Conservation (phyloP, 1,140 invertebrate genomes). For the Lasioglossum albipes region DNA sequence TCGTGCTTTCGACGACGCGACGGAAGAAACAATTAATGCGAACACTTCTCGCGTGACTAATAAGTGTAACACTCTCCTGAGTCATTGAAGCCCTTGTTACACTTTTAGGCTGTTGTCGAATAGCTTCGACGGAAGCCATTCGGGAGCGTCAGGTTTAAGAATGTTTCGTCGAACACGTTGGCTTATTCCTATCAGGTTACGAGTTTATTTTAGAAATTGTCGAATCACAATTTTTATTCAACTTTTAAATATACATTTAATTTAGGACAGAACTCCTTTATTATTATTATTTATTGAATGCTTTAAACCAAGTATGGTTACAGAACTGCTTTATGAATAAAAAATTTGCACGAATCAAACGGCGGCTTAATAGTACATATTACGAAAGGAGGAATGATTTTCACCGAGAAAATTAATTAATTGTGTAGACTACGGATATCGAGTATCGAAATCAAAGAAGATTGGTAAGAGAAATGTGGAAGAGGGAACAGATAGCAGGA, state of each 20-base stretch:
- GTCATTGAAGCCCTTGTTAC: constrained; percentile 14
- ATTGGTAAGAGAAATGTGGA: neutral
- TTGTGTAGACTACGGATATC: neutral
- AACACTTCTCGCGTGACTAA: constrained; percentile 19
- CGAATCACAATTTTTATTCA: neutral
- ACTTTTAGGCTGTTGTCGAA: constrained; percentile 8
- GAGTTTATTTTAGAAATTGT: neutral
- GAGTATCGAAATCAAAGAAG: neutral
- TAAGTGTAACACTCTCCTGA: constrained; percentile 8
- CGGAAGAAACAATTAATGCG: constrained; percentile 35
- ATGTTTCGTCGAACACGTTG: neutral
- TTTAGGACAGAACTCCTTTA: no score
- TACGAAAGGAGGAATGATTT: no score
- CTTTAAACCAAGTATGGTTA: no score
- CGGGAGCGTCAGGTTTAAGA: no score
- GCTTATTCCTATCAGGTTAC: neutral
- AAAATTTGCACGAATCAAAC: no score
- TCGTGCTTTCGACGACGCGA: constrained; percentile 11
- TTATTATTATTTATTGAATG: no score
- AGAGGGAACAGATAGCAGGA: no score
- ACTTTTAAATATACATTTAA: no score
- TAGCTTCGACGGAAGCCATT: neutral
- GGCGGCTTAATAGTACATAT: no score
- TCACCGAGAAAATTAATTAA: no score
- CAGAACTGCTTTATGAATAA: no score